phyloP scores from a whole-genome alignment of 2,888 invertebrate species.

The Onchidella celtica region DNA sequence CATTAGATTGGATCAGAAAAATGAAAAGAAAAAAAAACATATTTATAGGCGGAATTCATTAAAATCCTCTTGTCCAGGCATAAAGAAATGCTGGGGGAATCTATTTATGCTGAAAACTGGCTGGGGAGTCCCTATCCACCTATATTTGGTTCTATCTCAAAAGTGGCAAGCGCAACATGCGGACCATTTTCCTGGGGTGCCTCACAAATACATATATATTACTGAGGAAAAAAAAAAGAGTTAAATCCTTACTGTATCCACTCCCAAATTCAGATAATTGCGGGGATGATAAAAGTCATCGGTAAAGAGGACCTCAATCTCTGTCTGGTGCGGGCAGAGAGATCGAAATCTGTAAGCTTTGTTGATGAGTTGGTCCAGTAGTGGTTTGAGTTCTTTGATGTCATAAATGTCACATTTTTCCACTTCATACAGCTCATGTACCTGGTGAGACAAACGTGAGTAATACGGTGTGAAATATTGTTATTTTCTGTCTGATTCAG shows the following conservation, averaged over 20 bases:
- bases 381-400: conserved; percentile 46
- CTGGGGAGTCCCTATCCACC: too few species aligned
- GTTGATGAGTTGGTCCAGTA: conserved; percentile 72
- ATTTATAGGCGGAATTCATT: too few species aligned
- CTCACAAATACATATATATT: too few species aligned
- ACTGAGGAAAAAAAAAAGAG: neutral
- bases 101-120: too few species aligned
- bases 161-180: too few species aligned
- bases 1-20: too few species aligned
- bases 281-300: conserved; percentile 76
- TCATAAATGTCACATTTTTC: conserved; percentile 37
- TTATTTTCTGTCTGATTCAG: too few species aligned
- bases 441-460: conserved; percentile 6
- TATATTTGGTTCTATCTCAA: too few species aligned
- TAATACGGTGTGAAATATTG: neutral
- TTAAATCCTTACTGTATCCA: conserved; percentile 68
- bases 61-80: too few species aligned
- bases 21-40: too few species aligned
- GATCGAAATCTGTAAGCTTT: conserved; percentile 79
- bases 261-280: conserved; percentile 76
- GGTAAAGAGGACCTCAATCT: conserved; percentile 71
- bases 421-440: conserved; percentile 33
- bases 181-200: too few species aligned
- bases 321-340: conserved; percentile 74
- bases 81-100: too few species aligned